Base-by-base conservation (phyloP, 2,797 vertebrate species). In the Pangasius sanitwongsei region DNA sequence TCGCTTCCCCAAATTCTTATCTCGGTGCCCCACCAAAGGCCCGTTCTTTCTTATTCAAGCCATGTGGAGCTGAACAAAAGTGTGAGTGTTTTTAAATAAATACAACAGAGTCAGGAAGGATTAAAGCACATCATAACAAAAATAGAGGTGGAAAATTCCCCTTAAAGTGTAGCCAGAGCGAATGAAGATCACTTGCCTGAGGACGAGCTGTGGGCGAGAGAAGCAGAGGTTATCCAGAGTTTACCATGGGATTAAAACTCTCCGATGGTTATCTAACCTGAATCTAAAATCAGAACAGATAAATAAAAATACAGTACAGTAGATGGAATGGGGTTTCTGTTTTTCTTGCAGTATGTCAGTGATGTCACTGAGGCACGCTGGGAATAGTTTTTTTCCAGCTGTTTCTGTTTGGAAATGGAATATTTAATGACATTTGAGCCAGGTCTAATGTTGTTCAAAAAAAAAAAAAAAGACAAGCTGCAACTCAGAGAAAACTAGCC, bases 181-280 rank as follows among this genome's bases (percentile, higher is more conserved):
- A 90, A 50, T 74, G 89, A 91, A 93, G 86, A 93, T 92, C 92
- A 89, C 93, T 90, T 86, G 94, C 95, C 95, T 67, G 91, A 82
- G 93, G 92, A 92, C 88, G 90, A 88, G 77, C 88, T 78, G 93
- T 95, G 93, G 78, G 91, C 85, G 53, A 91, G 59, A 84, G 90
- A 80, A 84, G 88, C 77, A 91, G 92, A 92, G 96, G 96, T 96
- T 93, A 96, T 90, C 28, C 89, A 92, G 93, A 96, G 96, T 96
- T 96, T 95, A 97, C 94, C 95, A 93, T 91, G 94, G 94, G 95
- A 96, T 96, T 96, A 94, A 93, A 95, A 94, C 82, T 90, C 91
- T 6, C 85, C 88, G 95, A 96, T 95, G 90, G 85, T 86, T 93
- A 96, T 96, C 95, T 93, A 83, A 75, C 12, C 28, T 83, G 91